phyloP scores from a whole-genome alignment of 2,797 vertebrate species.

The Oophaga sylvatica region DNA sequence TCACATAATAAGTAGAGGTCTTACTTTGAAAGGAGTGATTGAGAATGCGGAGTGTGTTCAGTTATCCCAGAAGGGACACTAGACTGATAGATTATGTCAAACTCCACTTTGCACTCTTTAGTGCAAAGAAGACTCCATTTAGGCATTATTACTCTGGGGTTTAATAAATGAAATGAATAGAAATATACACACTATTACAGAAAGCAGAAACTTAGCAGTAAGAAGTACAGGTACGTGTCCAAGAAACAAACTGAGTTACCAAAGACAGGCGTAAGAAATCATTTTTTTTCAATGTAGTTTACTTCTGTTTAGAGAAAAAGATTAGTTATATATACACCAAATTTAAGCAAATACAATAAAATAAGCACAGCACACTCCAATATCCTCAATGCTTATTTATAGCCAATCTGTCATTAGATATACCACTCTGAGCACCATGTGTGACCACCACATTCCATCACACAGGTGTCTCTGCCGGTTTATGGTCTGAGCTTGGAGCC shows the following conservation, averaged over 20 bases:
- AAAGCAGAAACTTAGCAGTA: background rate
- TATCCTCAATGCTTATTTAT: no score
- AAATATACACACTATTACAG: background rate
- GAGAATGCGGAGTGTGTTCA: background rate
- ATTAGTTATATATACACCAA: no score
- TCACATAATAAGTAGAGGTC: background rate
- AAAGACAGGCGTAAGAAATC: background rate
- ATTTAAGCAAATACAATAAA: no score
- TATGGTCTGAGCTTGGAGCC: no score
- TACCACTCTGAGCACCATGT: no score
- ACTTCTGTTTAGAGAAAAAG: no score
- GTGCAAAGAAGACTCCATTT: background rate
- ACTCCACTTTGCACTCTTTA: background rate
- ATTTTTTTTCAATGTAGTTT: background rate
- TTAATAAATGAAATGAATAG: background rate
- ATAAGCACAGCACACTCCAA: no score
- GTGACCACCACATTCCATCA: no score
- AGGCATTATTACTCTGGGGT: background rate
- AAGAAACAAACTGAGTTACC: background rate
- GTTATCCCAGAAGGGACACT: background rate
- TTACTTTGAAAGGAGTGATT: constrained; percentile 26
- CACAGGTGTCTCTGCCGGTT: no score
- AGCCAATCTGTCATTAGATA: no score
- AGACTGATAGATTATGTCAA: background rate
- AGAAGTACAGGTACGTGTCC: background rate